Percentiles rank a stretch among this genome's conserved stretches.
Conservation (phyloP, 2,113 vertebrate genomes). For the Saguinus imperator region DNA sequence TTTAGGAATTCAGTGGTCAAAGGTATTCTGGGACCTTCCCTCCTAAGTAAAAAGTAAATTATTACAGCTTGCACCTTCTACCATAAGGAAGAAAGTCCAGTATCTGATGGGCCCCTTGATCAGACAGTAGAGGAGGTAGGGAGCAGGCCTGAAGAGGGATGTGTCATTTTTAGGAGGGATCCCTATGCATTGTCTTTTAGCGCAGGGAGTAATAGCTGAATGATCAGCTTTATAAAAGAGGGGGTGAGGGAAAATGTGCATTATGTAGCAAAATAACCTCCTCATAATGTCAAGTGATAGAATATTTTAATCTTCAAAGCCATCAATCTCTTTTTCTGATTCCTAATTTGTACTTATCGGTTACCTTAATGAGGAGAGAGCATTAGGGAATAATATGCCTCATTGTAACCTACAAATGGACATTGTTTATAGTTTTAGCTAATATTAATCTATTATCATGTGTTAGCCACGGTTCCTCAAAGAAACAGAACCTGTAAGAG, state of each 20-base stretch:
- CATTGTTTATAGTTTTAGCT: not conserved
- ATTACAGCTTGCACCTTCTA: not conserved
- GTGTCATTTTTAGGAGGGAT: not conserved
- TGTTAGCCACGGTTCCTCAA: not conserved
- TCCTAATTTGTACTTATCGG: not conserved
- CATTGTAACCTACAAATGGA: not conserved
- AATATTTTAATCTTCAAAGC: not conserved
- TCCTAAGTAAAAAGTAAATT: not conserved
- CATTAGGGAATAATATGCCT: not conserved
- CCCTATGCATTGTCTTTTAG: not conserved
- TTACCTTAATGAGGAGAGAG: not conserved
- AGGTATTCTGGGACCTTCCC: not conserved
- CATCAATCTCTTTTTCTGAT: not conserved
- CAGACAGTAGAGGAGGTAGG: not conserved
- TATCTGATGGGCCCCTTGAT: not conserved
- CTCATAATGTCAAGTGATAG: not conserved
- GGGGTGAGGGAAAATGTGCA: not conserved
- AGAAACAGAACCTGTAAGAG: not conserved
- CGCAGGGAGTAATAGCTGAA: not conserved
- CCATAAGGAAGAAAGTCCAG: not conserved
- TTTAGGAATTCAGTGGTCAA: not conserved
- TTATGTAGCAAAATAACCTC: not conserved
- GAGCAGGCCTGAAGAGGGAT: no score
- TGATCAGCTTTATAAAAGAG: not conserved
- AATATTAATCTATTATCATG: not conserved